Conservation (phyloP, 2,888 invertebrate species). For the Melinaea menophilus region DNA sequence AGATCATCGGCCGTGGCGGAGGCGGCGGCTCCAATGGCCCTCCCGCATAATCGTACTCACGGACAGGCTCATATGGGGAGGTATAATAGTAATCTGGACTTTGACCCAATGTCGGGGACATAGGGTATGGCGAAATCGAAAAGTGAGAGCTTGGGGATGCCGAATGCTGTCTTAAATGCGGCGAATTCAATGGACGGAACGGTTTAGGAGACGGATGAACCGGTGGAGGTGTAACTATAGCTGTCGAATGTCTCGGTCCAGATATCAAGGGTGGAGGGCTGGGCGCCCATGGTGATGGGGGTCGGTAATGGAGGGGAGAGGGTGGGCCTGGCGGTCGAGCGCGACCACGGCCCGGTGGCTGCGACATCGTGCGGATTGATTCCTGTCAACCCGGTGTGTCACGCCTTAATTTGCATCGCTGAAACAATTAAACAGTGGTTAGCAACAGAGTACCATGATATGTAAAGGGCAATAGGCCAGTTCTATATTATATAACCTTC, state of each 20-base stretch:
- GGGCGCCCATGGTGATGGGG: slow-evolving; percentile 86
- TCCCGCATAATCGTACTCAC: slow-evolving; percentile 84
- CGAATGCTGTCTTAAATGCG: slow-evolving; percentile 67
- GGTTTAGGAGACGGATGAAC: slow-evolving; percentile 76
- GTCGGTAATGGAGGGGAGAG: slow-evolving; percentile 83
- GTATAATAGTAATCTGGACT: slow-evolving; percentile 80
- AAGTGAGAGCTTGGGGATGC: slow-evolving; percentile 72
- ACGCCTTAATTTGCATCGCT: slow-evolving; percentile 74
- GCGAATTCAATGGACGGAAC: slow-evolving; percentile 71
- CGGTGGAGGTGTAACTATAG: slow-evolving; percentile 77
- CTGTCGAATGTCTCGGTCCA: slow-evolving; percentile 76
- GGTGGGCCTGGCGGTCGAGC: slow-evolving; percentile 65
- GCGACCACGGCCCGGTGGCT: slow-evolving; percentile 72
- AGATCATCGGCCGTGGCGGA: slow-evolving; percentile 81
- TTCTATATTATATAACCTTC: neutral
- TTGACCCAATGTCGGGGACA: slow-evolving; percentile 79
- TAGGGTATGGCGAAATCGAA: slow-evolving; percentile 71
- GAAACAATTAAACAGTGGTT: slow-evolving; percentile 49
- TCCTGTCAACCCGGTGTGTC: slow-evolving; percentile 76
- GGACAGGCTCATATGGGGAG: slow-evolving; percentile 76
- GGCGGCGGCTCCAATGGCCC: slow-evolving; percentile 88
- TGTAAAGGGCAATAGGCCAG: slow-evolving; percentile 1
- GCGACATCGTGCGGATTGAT: slow-evolving; percentile 75
- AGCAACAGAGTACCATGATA: neutral
- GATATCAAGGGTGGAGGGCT: slow-evolving; percentile 85